Evolutionary conservation across 2,797 vertebrate species (phyloP), one percentile per base, ranked within the genome.

Genomic region (Characodon lateralis): DNA sequence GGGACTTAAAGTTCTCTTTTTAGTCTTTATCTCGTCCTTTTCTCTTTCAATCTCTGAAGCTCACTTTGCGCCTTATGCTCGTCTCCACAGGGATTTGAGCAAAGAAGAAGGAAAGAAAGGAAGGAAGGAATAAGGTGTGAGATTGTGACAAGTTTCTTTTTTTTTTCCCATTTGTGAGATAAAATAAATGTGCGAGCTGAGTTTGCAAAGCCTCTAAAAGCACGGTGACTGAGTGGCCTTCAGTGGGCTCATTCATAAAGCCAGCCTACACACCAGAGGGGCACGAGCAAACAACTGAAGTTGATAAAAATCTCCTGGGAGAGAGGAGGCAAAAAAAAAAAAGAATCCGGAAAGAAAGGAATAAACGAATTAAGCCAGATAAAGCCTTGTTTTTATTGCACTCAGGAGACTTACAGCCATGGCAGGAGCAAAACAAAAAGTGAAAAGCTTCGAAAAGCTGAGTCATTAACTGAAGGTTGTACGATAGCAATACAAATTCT

Each of bases 351-450:
- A 90, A 87, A 89, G 84, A 93, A 83, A 90, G 77, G 83, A 94
- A 94, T 91, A 93, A 92, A 92, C 55, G 3, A 92, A 94, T 94
- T 92, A 93, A 84, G 82, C 79, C 82, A 77, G 88, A 93, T 94
- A 95, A 94, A 94, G 86, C 80, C 78, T 83, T 69, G 87, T 87
- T 89, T 87, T 79, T 80, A 86, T 83, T 87, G 89, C 85, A 86
- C 92, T 89, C 90, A 82, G 73, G 92, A 91, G 92, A 89, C 85
- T 66, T 71, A 66, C 81, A 78, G 81, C 78, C 71, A 84, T 63
- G 71, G 79, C 6, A 71, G 83, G 73, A 80, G 77, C 78, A 75
- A 77, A 75, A 76, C 74, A 72, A 50, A 35, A 20, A 78, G 31
- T 65, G 74, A 81, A 81, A 65, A 51, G 51, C 70, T 79, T 83